A percentile compares a stretch with the other conserved stretches of the same genome.
Evolutionary conservation across 2,888 invertebrate genomes (phyloP).

Genomic region (Agriopis aurantiaria): DNA sequence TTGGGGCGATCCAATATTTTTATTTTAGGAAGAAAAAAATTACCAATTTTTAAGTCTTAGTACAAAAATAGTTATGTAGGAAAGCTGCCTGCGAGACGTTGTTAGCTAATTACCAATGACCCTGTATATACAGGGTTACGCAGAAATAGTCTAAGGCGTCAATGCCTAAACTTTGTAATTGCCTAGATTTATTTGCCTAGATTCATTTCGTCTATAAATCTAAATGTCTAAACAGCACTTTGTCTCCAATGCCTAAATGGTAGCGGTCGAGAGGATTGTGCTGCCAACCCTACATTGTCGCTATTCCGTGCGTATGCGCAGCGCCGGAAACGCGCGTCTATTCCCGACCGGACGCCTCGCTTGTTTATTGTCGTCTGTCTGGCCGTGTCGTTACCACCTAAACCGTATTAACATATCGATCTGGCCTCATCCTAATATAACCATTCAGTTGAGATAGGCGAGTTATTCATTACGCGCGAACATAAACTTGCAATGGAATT

Average conservation of each 20-base stretch:
- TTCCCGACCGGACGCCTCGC: slow-evolving; percentile 81
- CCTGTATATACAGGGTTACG: too few relatives aligned
- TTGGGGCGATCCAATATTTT: too few relatives aligned
- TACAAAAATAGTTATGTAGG: too few relatives aligned
- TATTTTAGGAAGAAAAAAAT: too few relatives aligned
- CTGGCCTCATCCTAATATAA: slow-evolving; percentile 16
- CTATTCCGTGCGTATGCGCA: slow-evolving; percentile 51
- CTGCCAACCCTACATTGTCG: slow-evolving; percentile 38
- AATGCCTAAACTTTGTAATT: too few relatives aligned
- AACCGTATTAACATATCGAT: slow-evolving; percentile 70
- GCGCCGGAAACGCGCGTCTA: slow-evolving; percentile 80
- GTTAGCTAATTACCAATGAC: too few relatives aligned
- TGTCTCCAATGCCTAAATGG: not conserved
- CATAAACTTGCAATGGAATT: not conserved
- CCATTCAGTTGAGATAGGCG: not conserved
- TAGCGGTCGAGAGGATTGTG: not conserved
- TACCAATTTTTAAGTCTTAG: too few relatives aligned
- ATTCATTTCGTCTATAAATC: too few relatives aligned
- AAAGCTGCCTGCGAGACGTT: too few relatives aligned
- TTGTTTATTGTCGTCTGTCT: slow-evolving; percentile 80
- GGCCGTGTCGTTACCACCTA: slow-evolving; percentile 76
- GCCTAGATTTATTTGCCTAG: too few relatives aligned
- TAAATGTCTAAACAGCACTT: too few relatives aligned
- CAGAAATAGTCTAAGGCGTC: too few relatives aligned
- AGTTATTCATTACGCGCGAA: slow-evolving; percentile 27